Percentiles rank a stretch among this genome's conserved stretches.
Conservation (phyloP, 2,888 invertebrate species). For the Meteorus colon region DNA sequence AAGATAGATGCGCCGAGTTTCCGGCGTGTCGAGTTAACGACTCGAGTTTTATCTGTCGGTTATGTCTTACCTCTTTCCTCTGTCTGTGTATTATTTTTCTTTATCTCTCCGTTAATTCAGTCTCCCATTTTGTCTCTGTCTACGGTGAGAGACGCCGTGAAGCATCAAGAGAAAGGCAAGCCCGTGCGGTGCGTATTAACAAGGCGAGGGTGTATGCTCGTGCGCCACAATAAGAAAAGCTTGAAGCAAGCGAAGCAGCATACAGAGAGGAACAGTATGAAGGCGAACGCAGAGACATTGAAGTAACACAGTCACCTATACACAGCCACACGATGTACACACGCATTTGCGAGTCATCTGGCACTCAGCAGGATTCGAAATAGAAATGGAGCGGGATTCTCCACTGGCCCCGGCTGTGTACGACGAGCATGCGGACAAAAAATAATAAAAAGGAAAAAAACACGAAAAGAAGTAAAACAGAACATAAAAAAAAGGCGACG, state of each 20-base stretch:
- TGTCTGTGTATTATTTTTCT: neutral
- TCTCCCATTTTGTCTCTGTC: conserved; percentile 8
- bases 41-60: conserved; percentile 65
- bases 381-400: conserved; percentile 62
- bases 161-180: conserved; percentile 37
- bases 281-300: conserved; percentile 22
- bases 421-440: conserved; percentile 5
- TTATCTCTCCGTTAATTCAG: conserved; percentile 2
- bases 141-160: conserved; percentile 10
- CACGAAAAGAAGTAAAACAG: conserved; percentile 12
- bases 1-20: conserved; percentile 69
- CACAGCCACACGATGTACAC: conserved; percentile 34
- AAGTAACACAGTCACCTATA: conserved; percentile 42
- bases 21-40: conserved; percentile 71
- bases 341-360: conserved; percentile 67
- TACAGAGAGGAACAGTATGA: neutral
- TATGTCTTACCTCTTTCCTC: neutral
- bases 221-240: conserved; percentile 24
- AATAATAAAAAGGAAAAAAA: neutral
- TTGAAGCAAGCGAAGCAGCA: neutral
- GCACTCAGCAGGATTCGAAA: conserved; percentile 70
- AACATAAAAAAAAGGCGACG: conserved; percentile 52
- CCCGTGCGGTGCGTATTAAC: conserved; percentile 39
- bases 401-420: conserved; percentile 41
- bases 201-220: conserved; percentile 41